Evolutionary conservation across 2,888 invertebrate species (phyloP), one percentile per base, ranked within the genome.

Genomic region (Caenorhabditis virilis): DNA sequence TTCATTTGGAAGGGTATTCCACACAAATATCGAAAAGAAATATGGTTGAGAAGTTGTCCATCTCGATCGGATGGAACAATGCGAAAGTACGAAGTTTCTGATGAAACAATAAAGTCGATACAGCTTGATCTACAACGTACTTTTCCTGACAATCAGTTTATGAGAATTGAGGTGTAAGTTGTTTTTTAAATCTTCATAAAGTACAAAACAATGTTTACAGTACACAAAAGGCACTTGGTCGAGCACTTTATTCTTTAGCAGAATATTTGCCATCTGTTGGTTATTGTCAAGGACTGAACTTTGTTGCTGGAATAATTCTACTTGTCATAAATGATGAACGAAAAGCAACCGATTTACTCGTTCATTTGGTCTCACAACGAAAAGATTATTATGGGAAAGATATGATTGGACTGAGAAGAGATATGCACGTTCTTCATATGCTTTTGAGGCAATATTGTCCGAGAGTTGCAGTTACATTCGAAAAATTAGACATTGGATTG

Each of bases 201-300:
- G 7, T n/a, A 5, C 36, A 30, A 9, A 6, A 30, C 6, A 27
- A 11, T 22, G 1, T 26, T 33, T 64, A 26, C 54, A 69, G 67
- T 49, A 61, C 64, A 22, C 60, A 61, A 36, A 60, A 57, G 25
- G 48, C 48, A 18, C 35, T 74, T 15, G 69, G 72, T 16, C 45
- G 72, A 46, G 59, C 62, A 5, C 52, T 74, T n/a, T 70, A 51
- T 51, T 54, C 60, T 11, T 46, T 72, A 2, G 74, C 74, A 11
- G 67, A 70, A 33, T 61, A 68, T 18, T 49, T 72, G 43, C 74
- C 74, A 36, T 51, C 49, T 36, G 61, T 74, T 16, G 74, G 74
- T 18, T 74, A 74, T 51, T 74, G 74, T 54, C 74, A 74, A 54
- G 74, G 74, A 22, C 53, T 74, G 13, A 74, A 74, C 38, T 74